Percentiles rank a stretch among this genome's conserved stretches.
Conservation (phyloP, 2,888 invertebrate species). For the Vesta saturnalis region DNA sequence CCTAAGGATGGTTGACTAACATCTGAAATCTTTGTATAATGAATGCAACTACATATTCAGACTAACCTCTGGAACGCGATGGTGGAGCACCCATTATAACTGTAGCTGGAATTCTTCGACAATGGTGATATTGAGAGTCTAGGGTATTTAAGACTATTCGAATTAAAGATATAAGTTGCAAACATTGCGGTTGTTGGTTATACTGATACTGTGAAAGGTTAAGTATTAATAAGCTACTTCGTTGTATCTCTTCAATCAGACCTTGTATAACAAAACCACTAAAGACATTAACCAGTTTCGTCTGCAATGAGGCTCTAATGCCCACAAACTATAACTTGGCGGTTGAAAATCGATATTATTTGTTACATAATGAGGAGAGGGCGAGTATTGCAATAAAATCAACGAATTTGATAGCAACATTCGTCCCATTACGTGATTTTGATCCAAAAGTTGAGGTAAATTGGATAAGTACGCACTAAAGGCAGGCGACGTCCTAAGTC, state of each 20-base stretch:
- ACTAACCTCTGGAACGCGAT: constrained; percentile 71
- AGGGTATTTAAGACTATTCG: constrained; percentile 92
- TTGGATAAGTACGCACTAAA: constrained; percentile 96
- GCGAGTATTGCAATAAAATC: constrained; percentile 82
- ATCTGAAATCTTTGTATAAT: constrained; percentile 65
- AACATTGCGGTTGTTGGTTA: constrained; percentile 74
- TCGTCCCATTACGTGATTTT: constrained; percentile 94
- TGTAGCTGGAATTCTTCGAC: constrained; percentile 83
- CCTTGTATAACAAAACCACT: constrained; percentile 95
- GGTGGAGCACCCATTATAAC: constrained; percentile 79
- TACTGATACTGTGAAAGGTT: constrained; percentile 75
- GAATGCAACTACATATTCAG: neutral
- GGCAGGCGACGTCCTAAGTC: constrained; percentile 89
- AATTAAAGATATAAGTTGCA: constrained; percentile 81
- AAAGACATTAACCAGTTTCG: constrained; percentile 94
- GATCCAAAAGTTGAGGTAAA: constrained; percentile 92
- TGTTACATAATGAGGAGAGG: constrained; percentile 74
- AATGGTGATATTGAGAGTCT: constrained; percentile 91
- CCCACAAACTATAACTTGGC: constrained; percentile 87
- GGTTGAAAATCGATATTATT: constrained; percentile 68
- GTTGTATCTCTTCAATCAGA: too few relatives aligned
- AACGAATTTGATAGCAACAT: constrained; percentile 87
- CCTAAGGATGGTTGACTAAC: constrained; percentile 81
- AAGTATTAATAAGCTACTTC: too few relatives aligned
- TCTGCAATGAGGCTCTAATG: constrained; percentile 86